Conservation (phyloP, 2,888 invertebrate species). For the Andricus quercusramuli region DNA sequence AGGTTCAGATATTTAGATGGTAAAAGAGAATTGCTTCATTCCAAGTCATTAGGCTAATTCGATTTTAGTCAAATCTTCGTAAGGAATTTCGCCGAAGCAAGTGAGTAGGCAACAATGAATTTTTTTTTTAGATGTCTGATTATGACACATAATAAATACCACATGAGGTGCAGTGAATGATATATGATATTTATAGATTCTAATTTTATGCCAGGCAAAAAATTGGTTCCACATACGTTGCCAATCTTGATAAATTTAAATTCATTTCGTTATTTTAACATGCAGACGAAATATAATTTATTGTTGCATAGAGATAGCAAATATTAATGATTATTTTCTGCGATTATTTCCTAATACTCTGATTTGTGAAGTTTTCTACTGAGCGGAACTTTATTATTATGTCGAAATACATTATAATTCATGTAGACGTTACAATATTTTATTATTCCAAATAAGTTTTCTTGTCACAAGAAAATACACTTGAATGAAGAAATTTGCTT, state of each 20-base stretch:
- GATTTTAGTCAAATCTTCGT: not conserved
- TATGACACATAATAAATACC: not conserved
- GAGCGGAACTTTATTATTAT: not conserved
- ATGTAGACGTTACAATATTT: no score
- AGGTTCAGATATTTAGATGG: not conserved
- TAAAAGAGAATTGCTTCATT: constrained; percentile 2
- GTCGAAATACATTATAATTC: no score
- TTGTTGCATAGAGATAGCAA: not conserved
- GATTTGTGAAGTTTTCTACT: not conserved
- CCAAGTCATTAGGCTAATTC: not conserved
- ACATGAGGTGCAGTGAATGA: not conserved
- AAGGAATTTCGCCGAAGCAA: not conserved
- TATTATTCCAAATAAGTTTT: no score
- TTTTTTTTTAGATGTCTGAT: not conserved
- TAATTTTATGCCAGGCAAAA: not conserved
- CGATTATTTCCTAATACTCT: no score
- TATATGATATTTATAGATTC: not conserved
- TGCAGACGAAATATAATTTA: not conserved
- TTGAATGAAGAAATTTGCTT: no score
- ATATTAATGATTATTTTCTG: not conserved
- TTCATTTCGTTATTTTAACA: not conserved
- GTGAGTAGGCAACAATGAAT: not conserved
- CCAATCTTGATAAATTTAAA: not conserved
- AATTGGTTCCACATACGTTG: not conserved
- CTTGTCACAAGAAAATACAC: no score